Evolutionary conservation across 2,888 invertebrate genomes (phyloP).

Genomic region (Pteria penguin): DNA sequence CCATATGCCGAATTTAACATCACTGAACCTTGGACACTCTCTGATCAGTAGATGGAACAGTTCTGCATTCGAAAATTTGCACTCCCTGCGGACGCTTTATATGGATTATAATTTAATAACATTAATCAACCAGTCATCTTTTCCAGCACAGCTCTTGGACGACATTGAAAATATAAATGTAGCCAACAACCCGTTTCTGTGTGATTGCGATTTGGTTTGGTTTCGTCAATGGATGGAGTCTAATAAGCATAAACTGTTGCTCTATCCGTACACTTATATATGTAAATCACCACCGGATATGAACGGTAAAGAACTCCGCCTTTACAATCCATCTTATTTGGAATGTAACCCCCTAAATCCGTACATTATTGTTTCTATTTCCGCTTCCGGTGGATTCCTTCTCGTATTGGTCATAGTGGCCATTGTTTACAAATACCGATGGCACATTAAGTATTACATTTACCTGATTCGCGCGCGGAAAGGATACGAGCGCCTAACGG

Average conservation of each 20-base stretch:
- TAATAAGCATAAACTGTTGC: background rate
- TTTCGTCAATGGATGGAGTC: conserved; percentile 45
- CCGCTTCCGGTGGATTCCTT: conserved; percentile 2
- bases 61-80: conserved; percentile 12
- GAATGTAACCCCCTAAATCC: conserved; percentile 12
- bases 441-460: conserved; percentile 83
- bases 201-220: conserved; percentile 82
- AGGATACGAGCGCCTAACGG: background rate
- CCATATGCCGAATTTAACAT: conserved; percentile 7
- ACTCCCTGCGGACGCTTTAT: conserved; percentile 18
- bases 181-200: conserved; percentile 83
- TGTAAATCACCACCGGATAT: conserved; percentile 8
- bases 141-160: conserved; percentile 17
- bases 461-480: conserved; percentile 65
- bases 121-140: conserved; percentile 29
- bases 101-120: conserved; percentile 40
- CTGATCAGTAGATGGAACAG: conserved; percentile 4
- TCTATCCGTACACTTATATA: background rate
- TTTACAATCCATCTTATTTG: background rate
- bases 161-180: conserved; percentile 81
- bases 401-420: conserved; percentile 43
- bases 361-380: background rate
- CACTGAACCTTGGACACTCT: conserved; percentile 6
- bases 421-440: conserved; percentile 82
- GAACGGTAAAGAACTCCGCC: background rate